Percentiles rank a stretch among this genome's conserved stretches.
Conservation (phyloP, 2,113 vertebrate genomes). For the Paracyprichromis sp. region DNA sequence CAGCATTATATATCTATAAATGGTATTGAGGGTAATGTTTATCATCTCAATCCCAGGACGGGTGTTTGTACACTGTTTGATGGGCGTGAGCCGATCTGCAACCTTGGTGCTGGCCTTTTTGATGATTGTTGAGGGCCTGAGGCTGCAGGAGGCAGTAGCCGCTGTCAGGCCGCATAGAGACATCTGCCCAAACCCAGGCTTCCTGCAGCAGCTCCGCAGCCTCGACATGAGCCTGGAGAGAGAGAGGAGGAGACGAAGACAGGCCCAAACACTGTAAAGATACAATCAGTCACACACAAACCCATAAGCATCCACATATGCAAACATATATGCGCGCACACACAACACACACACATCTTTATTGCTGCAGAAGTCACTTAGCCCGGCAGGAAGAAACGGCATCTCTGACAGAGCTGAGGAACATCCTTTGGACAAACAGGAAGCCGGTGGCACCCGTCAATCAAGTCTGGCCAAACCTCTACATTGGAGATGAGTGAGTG, state of each 20-base stretch:
- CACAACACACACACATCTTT: neutral
- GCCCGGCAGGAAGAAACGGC: conserved; percentile 1
- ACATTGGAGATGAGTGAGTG: conserved; percentile 38
- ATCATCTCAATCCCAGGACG: conserved; percentile 42
- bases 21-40: neutral
- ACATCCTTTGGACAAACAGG: conserved; percentile 38
- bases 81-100: conserved; percentile 74
- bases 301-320: neutral
- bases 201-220: conserved; percentile 70
- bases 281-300: neutral
- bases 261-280: conserved; percentile 46
- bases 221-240: conserved; percentile 65
- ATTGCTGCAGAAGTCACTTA: conserved; percentile 1
- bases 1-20: neutral
- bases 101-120: conserved; percentile 71
- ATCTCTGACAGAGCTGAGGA: conserved; percentile 28
- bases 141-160: conserved; percentile 60
- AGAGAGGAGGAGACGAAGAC: conserved; percentile 42
- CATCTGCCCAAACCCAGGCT: conserved; percentile 71
- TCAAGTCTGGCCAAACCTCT: conserved; percentile 41
- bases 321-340: neutral
- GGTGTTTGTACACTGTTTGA: conserved; percentile 74
- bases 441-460: conserved; percentile 12
- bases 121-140: conserved; percentile 69
- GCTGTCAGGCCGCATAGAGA: conserved; percentile 65